phyloP scores from a whole-genome alignment of 2,797 vertebrate genomes.

The Aplochiton taeniatus region DNA sequence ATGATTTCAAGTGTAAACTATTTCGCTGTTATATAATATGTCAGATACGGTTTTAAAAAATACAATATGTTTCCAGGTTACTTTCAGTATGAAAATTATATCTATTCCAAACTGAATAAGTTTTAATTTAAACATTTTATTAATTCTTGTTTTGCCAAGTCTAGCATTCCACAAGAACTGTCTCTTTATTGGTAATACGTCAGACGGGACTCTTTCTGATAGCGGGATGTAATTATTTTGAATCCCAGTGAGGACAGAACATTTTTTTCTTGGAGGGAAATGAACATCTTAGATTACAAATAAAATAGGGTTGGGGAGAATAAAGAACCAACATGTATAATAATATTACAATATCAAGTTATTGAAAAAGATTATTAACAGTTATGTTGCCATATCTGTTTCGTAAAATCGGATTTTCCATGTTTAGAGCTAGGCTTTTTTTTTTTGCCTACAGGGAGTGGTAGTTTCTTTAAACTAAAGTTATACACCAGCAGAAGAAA shows the following conservation, averaged over 20 bases:
- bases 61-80: too few species aligned
- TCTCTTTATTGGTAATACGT: slow-evolving; percentile 24
- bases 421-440: slow-evolving; percentile 47
- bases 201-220: slow-evolving; percentile 14
- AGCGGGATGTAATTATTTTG: slow-evolving; percentile 17
- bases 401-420: slow-evolving; percentile 57
- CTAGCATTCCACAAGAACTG: slow-evolving; percentile 24
- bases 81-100: too few species aligned
- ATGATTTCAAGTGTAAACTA: too few species aligned
- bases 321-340: slow-evolving; percentile 47
- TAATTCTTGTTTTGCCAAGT: background rate
- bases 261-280: slow-evolving; percentile 46
- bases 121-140: background rate
- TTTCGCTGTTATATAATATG: too few species aligned
- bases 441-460: slow-evolving; percentile 22
- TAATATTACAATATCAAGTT: slow-evolving; percentile 47
- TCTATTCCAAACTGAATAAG: background rate
- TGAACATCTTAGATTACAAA: slow-evolving; percentile 51
- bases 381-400: slow-evolving; percentile 44
- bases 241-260: slow-evolving; percentile 36
- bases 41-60: too few species aligned
- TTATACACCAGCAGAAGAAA: slow-evolving; percentile 34
- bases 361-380: slow-evolving; percentile 59
- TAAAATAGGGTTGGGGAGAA: slow-evolving; percentile 37
- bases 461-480: slow-evolving; percentile 7